Evolutionary conservation across 2,113 vertebrate species (phyloP), one percentile per base, ranked within the genome.

Genomic region (Trachemys scripta): DNA sequence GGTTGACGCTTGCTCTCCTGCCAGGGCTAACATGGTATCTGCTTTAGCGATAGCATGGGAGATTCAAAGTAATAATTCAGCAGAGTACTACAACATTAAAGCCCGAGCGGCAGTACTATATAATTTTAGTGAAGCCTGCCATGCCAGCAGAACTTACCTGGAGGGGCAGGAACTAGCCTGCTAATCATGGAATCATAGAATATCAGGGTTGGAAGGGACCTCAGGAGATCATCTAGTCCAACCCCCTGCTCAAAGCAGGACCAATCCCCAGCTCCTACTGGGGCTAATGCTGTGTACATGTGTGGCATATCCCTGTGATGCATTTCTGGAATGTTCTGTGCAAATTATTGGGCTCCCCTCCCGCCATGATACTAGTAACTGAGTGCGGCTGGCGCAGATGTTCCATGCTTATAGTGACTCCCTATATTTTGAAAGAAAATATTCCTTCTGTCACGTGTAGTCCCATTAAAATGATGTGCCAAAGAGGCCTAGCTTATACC

Each of bases 391-490:
- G 79, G 22, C 10, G 2, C 3, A 42, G n/a, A 12, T 2, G 1
- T 4, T 1, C 11, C 6, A 0, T 10, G 42, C 16, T 5, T 29
- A 47, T 59, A 20, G 31, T 69, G 38, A 42, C 35, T 16, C 38
- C 45, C 72, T 42, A 1, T n/a, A 4, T 10, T 75, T 56, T 76
- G 86, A 88, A 59, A 31, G 72, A 62, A 49, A 65, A 92, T 84
- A 27, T 3, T 0, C 51, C 24, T 12, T 51, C 57, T 94, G 57
- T 4, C 27, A 29, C 1, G 0, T 59, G 62, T 42, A 5, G 82
- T 1, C 29, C 59, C 72, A 1, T 16, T 38, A 75, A 42, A n/a
- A 5, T 1, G 0, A 2, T 11, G 2, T 69, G 16, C 47, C 47
- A 75, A 35, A 9, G 22, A 42, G 69, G 10, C 5, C 20, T n/a